These are phyloP conservation scores for Stegastes partitus DNA, from an alignment of 2,113 vertebrate genomes.

Conservation along the genomic window DNA sequence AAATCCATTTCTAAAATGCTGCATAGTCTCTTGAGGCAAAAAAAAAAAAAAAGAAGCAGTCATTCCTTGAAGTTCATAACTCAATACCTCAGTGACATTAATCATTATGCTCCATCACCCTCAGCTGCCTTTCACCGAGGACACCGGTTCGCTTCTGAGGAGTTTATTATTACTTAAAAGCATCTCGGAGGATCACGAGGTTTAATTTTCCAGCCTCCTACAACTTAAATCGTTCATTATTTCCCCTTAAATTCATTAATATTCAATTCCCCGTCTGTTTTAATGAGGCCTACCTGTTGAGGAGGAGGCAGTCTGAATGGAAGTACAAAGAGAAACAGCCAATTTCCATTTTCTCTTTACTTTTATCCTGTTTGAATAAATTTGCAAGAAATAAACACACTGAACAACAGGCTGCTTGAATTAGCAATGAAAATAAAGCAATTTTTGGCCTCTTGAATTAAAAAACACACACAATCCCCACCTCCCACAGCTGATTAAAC, in stretches of 20 bases:
- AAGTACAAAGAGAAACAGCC: not conserved
- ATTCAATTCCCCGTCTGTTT: not conserved
- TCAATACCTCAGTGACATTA: slow-evolving; percentile 25
- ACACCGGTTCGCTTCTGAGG: not conserved
- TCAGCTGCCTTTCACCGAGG: not conserved
- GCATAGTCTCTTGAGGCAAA: slow-evolving; percentile 4
- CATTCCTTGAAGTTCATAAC: slow-evolving; percentile 38
- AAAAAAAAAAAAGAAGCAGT: too few species aligned
- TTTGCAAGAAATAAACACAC: not conserved
- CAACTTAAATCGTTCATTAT: not conserved
- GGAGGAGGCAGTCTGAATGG: not conserved
- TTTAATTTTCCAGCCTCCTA: not conserved
- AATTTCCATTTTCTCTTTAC: too few species aligned
- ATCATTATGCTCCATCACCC: slow-evolving; percentile 43
- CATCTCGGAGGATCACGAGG: not conserved
- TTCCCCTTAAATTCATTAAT: not conserved
- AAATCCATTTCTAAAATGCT: slow-evolving; percentile 49
- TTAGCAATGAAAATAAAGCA: slow-evolving; percentile 17
- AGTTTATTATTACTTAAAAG: not conserved
- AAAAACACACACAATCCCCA: not conserved
- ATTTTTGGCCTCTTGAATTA: slow-evolving; percentile 10
- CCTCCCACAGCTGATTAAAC: slow-evolving; percentile 16
- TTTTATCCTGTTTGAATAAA: not conserved
- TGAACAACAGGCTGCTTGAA: not conserved
- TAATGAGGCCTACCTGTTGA: slow-evolving; percentile 41